These are phyloP conservation scores for Taurulus bubalis DNA, from an alignment of 2,113 vertebrate genomes.

Conservation along the genomic window DNA sequence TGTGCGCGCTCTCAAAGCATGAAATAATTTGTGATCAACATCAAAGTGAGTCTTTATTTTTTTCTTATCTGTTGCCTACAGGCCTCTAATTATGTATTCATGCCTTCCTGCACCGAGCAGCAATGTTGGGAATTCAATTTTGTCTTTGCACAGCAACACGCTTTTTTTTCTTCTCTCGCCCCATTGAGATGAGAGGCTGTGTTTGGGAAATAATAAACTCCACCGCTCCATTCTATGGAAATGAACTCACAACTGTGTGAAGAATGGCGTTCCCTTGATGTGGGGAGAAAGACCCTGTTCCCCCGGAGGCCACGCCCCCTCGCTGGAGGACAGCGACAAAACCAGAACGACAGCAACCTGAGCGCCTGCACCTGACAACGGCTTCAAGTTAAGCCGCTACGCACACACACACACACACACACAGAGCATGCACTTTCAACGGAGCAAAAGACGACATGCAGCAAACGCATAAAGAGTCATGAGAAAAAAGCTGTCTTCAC, in stretches of 20 bases:
- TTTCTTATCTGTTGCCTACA: constrained; percentile 76
- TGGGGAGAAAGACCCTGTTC: constrained; percentile 28
- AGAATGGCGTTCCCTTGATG: constrained; percentile 36
- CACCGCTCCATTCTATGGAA: constrained; percentile 32
- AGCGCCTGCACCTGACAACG: constrained; percentile 29
- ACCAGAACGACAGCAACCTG: constrained; percentile 13
- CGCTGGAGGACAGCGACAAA: constrained; percentile 28
- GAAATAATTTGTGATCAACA: constrained; percentile 76
- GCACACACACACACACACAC: not conserved
- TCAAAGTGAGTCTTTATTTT: constrained; percentile 77
- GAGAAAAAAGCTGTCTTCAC: not conserved
- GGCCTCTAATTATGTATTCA: constrained; percentile 70
- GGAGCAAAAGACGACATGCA: not conserved
- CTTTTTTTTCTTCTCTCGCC: not conserved
- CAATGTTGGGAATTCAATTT: constrained; percentile 69
- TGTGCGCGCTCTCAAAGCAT: constrained; percentile 55
- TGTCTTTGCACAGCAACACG: constrained; percentile 32
- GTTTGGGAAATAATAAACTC: constrained; percentile 47
- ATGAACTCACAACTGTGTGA: constrained; percentile 36
- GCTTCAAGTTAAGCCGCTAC: not conserved
- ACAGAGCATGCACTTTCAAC: not conserved
- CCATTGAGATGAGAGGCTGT: constrained; percentile 29
- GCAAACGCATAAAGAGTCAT: not conserved
- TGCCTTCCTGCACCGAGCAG: constrained; percentile 48
- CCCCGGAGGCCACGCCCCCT: constrained; percentile 1